Conservation (phyloP, 1,140 invertebrate species). For the Pogonomyrmex californicus region DNA sequence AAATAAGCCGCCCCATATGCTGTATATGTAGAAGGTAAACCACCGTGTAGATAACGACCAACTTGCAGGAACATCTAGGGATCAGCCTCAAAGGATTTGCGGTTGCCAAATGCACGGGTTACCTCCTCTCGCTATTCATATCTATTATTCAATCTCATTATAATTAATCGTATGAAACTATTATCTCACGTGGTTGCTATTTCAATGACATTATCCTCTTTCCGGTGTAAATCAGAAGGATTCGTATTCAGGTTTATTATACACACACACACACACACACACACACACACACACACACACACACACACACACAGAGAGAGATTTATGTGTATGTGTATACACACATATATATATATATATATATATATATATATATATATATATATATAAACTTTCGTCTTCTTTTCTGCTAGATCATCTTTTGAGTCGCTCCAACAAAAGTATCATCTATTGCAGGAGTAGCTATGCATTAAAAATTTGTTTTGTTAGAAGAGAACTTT, state of each 20-base stretch:
- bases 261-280: too few relatives aligned
- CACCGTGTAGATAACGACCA: slow-evolving; percentile 60
- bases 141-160: slow-evolving; percentile 71
- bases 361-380: too few relatives aligned
- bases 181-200: slow-evolving; percentile 11
- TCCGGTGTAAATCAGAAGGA: not conserved
- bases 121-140: slow-evolving; percentile 43
- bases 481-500: not conserved
- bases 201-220: not conserved
- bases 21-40: slow-evolving; percentile 64
- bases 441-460: not conserved
- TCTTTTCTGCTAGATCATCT: not conserved
- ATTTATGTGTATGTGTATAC: too few relatives aligned
- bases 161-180: slow-evolving; percentile 40
- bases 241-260: not conserved
- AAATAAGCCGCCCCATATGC: slow-evolving; percentile 46
- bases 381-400: not conserved
- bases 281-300: too few relatives aligned
- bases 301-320: too few relatives aligned
- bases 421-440: not conserved
- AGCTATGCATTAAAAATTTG: not conserved
- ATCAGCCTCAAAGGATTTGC: slow-evolving; percentile 70
- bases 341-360: too few relatives aligned
- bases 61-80: slow-evolving; percentile 74
- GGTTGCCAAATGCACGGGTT: slow-evolving; percentile 57